A percentile compares a stretch with the other conserved stretches of the same genome.
phyloP scores from a whole-genome alignment of 2,113 vertebrate species.

The Hepsetus odoe region DNA sequence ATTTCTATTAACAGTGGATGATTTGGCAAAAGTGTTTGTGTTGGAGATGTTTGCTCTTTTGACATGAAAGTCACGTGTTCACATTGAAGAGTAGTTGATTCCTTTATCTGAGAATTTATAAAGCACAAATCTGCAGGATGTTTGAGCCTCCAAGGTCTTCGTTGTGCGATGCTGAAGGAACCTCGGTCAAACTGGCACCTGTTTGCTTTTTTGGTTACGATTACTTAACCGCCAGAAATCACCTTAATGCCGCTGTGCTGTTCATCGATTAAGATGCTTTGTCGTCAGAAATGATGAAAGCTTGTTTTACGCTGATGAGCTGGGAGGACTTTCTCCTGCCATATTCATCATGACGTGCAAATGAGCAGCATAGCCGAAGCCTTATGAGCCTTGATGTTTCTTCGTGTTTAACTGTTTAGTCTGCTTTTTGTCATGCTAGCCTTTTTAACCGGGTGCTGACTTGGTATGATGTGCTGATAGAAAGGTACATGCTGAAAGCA shows the following conservation, averaged over 20 bases:
- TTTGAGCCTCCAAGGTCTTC: constrained; percentile 34
- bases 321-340: background rate
- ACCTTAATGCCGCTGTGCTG: constrained; percentile 39
- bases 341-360: background rate
- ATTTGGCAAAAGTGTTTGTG: too few species aligned
- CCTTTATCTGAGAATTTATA: background rate
- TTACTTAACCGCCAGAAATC: constrained; percentile 16
- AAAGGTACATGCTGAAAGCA: constrained; percentile 37
- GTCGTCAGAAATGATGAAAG: constrained; percentile 5
- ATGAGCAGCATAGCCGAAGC: background rate
- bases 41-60: background rate
- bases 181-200: background rate
- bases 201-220: constrained; percentile 8
- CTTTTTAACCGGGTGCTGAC: constrained; percentile 5
- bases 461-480: constrained; percentile 23
- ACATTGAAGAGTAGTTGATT: constrained; percentile 27
- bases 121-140: constrained; percentile 21
- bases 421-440: constrained; percentile 13
- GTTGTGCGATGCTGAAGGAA: constrained; percentile 43
- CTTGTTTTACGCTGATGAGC: constrained; percentile 13
- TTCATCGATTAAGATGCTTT: constrained; percentile 24
- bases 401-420: constrained; percentile 24
- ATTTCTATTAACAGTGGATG: too few species aligned
- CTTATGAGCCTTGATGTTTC: constrained; percentile 1
- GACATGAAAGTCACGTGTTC: background rate